Percentiles rank a stretch among this genome's conserved stretches.
Evolutionary conservation across 1,140 invertebrate genomes (phyloP).

Genomic region (Tetragnatha versicolor): DNA sequence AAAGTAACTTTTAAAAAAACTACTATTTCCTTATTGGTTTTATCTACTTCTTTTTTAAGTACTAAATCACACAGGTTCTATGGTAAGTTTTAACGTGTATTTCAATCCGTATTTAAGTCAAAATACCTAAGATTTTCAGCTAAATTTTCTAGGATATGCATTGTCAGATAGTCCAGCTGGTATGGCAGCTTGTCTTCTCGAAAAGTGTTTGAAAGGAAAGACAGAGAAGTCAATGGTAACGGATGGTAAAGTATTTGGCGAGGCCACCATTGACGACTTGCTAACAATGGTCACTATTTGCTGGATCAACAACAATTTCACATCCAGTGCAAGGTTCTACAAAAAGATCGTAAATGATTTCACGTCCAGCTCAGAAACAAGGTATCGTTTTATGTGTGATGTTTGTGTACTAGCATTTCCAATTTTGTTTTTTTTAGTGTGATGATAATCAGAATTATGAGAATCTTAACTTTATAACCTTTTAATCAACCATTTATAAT

Average conservation of each 20-base stretch:
- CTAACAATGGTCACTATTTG: constrained; percentile 90
- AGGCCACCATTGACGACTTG: constrained; percentile 75
- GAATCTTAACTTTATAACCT: too few relatives aligned
- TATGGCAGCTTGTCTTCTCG: constrained; percentile 81
- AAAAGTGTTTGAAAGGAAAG: constrained; percentile 72
- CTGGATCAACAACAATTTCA: constrained; percentile 79
- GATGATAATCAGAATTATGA: too few relatives aligned
- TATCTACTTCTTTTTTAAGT: neutral
- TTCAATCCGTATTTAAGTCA: too few relatives aligned
- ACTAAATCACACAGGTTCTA: too few relatives aligned
- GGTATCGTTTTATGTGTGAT: too few relatives aligned
- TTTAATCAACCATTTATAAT: too few relatives aligned
- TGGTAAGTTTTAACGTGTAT: too few relatives aligned
- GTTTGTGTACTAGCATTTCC: too few relatives aligned
- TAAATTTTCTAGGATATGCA: constrained; percentile 69
- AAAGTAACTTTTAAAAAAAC: constrained; percentile 14
- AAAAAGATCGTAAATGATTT: constrained; percentile 67
- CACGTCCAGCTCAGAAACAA: too few relatives aligned
- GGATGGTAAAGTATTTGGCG: constrained; percentile 77
- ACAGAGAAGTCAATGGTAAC: constrained; percentile 60
- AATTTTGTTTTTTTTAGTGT: too few relatives aligned
- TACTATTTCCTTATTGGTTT: neutral
- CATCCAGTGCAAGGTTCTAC: constrained; percentile 78
- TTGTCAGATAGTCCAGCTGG: constrained; percentile 73
- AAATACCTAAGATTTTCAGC: too few relatives aligned